Evolutionary conservation across 2,888 invertebrate species (phyloP).

Genomic region (Trichogramma evanescens): DNA sequence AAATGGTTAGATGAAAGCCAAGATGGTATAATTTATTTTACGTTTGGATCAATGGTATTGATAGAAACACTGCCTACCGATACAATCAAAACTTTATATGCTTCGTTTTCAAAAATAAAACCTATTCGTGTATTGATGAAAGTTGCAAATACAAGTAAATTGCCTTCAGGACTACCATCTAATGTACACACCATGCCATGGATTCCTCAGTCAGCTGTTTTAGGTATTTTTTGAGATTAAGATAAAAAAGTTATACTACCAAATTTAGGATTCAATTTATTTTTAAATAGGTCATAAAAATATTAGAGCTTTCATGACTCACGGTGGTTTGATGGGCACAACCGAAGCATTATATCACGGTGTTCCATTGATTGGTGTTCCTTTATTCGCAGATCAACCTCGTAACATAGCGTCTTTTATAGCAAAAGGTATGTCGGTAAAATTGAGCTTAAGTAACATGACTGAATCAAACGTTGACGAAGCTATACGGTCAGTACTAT

Average conservation of each 20-base stretch:
- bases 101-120: conserved; percentile 32
- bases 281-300: conserved; percentile 31
- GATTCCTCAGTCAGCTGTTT: conserved; percentile 34
- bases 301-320: conserved; percentile 33
- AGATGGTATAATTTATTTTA: conserved; percentile 36
- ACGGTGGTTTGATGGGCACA: conserved; percentile 36
- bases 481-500: conserved; percentile 22
- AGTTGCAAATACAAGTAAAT: conserved; percentile 26
- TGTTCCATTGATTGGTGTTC: conserved; percentile 36
- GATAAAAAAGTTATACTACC: neutral
- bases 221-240: conserved; percentile 25
- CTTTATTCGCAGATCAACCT: conserved; percentile 36
- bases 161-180: conserved; percentile 31
- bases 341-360: conserved; percentile 31
- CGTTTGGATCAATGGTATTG: conserved; percentile 39
- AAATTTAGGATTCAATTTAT: neutral
- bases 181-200: conserved; percentile 36
- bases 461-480: conserved; percentile 26
- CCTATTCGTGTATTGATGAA: conserved; percentile 37
- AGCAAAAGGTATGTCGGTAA: conserved; percentile 17
- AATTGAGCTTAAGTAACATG: conserved; percentile 19
- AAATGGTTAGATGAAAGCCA: conserved; percentile 39
- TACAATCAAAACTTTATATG: conserved; percentile 25
- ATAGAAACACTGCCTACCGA: conserved; percentile 32
- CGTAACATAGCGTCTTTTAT: conserved; percentile 4